Evolutionary conservation across 1,140 invertebrate genomes (phyloP).

Genomic region (Penaeus chinensis): DNA sequence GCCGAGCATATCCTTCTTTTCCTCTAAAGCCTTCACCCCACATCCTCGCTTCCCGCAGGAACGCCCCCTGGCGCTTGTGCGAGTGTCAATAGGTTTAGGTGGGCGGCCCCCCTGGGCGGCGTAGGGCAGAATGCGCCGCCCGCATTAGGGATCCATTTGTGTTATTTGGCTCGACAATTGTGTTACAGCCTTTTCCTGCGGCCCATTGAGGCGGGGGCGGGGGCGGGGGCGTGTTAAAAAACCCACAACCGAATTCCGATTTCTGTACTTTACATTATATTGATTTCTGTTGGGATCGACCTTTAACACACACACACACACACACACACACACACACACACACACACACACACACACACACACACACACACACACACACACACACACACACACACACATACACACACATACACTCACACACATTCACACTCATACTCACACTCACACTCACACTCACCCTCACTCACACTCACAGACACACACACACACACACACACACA

Average conservation of each 20-base stretch:
- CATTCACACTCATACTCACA: not conserved
- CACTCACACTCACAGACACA: not conserved
- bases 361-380: not conserved
- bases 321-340: constrained; percentile 7
- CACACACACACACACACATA: not conserved
- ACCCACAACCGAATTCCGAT: too few species aligned
- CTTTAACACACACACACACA: not conserved
- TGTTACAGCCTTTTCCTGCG: constrained; percentile 6
- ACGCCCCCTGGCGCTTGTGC: not conserved
- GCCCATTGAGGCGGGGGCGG: not conserved
- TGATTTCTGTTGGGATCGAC: too few species aligned
- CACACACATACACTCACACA: not conserved
- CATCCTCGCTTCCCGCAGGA: not conserved
- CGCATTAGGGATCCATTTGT: constrained; percentile 26
- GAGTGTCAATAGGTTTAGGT: not conserved
- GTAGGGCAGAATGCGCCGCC: not conserved
- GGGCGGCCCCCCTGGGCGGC: not conserved
- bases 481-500: not conserved
- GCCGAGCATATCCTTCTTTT: not conserved
- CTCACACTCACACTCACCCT: not conserved
- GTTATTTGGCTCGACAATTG: constrained; percentile 30
- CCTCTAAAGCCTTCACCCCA: not conserved
- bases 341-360: not conserved
- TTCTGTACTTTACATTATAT: too few species aligned
- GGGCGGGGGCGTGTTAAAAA: not conserved